Evolutionary conservation across 2,113 vertebrate species (phyloP), one percentile per base, ranked within the genome.

Genomic region (Pelecanus crispus): DNA sequence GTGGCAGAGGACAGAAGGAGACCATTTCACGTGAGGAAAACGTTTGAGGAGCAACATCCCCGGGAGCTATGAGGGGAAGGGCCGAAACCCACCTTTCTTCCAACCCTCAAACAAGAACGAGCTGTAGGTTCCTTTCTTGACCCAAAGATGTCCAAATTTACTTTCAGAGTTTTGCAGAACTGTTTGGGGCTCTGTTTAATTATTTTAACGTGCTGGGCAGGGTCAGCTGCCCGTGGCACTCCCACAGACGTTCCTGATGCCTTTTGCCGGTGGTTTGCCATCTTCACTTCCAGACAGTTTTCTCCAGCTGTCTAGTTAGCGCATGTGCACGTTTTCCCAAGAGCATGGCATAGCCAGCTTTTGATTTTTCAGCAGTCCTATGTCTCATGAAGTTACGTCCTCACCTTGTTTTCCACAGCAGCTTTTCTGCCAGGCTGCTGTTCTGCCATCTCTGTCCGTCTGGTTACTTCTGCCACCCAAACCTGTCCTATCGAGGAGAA

Each of bases 361-460:
- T 25, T 21, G 17, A 14, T 61, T 52, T 52, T 32, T 29, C 36
- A 22, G 5, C 28, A 20, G 16, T 52, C 22, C 13, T 17, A 0
- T 1, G 2, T 17, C 38, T 52, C 3, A 8, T 15, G 25, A 38
- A 28, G 38, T 21, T 21, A 2, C 11, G 32, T 18, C 55, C 63
- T 45, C 13, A 3, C 13, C 6, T 36, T 17, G 11, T 32, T 52
- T 52, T 28, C 38, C 18, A 21, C 36, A 32, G 31, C 53, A 68
- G 72, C 53, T 36, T 50, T 67, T 59, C 71, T 50, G 62, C 44
- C 72, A 17, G 52, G 52, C 42, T 75, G 42, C 52, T 25, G 14
- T 40, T 61, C 61, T 2, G 0, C 72, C 12, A 1, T 4, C 49
- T 28, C 59, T 38, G 17, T 40, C 24, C 3, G 0, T 24, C 52